Conservation (phyloP, 53 echinoderm and acorn worm genomes). For the Antedon mediterranea region DNA sequence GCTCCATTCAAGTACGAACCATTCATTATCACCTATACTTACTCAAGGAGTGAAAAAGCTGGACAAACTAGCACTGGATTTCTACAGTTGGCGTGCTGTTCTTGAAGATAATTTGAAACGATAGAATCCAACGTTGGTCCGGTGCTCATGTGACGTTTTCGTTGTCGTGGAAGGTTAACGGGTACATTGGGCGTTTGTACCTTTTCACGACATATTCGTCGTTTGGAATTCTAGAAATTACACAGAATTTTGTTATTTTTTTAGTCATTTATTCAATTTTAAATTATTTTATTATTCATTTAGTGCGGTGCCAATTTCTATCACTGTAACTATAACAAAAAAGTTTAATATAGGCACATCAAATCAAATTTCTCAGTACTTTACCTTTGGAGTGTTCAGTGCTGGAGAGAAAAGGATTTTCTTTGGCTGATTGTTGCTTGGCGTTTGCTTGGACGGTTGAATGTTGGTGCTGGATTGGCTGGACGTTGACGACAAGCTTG, state of each 20-base stretch:
- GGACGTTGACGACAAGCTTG: not conserved
- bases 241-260: too few species aligned
- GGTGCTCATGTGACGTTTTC: conserved; percentile 18
- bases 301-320: too few species aligned
- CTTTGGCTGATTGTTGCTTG: not conserved
- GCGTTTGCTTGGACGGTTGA: not conserved
- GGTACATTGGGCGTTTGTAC: not conserved
- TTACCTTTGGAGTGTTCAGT: not conserved
- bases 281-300: too few species aligned
- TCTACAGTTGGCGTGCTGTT: conserved; percentile 87
- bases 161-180: not conserved
- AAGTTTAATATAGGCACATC: too few species aligned
- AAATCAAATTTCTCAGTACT: too few species aligned
- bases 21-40: too few species aligned
- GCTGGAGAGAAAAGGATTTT: not conserved
- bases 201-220: not conserved
- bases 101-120: conserved; percentile 75
- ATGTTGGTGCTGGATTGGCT: not conserved
- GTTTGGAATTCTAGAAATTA: not conserved
- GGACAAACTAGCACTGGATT: conserved; percentile 91
- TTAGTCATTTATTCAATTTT: too few species aligned
- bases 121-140: conserved; percentile 71
- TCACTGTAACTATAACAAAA: too few species aligned
- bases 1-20: too few species aligned
- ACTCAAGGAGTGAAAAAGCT: conserved; percentile 83